Percentiles rank a stretch among this genome's conserved stretches.
Evolutionary conservation across 2,888 invertebrate species (phyloP).

Genomic region (Pristionchus fissidentatus): DNA sequence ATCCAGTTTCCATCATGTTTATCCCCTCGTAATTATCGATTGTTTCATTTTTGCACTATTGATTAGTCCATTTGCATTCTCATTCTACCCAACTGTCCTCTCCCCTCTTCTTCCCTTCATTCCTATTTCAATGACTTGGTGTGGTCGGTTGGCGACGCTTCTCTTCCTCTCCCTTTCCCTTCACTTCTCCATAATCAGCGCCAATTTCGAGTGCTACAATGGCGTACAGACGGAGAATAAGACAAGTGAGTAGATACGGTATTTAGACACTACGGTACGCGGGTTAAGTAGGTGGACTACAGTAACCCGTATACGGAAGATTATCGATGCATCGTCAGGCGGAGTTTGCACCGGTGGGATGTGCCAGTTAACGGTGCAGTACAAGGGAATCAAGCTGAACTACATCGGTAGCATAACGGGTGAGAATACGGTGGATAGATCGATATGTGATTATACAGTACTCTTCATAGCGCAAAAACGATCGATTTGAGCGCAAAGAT

Average conservation of each 20-base stretch:
- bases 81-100: neutral
- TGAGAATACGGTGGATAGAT: neutral
- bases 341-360: neutral
- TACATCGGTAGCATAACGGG: neutral
- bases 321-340: too few species aligned
- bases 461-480: neutral
- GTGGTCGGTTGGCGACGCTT: slow-evolving; percentile 11
- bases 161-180: neutral
- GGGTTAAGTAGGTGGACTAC: too few species aligned
- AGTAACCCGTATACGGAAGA: too few species aligned
- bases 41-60: neutral
- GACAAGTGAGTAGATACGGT: too few species aligned
- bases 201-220: neutral
- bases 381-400: neutral
- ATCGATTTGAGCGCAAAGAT: neutral
- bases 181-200: neutral
- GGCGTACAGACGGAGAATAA: neutral
- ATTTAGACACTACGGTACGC: too few species aligned
- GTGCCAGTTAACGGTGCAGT: slow-evolving; percentile 6
- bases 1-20: neutral
- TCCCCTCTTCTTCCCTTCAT: neutral
- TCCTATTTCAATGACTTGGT: neutral
- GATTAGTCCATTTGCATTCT: neutral
- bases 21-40: neutral
- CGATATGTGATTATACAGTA: neutral